Percentiles rank a stretch among this genome's conserved stretches.
These are phyloP conservation scores for Myiothlypis chrysogaster DNA, from an alignment of 2,797 vertebrate species.

Conservation along the genomic window DNA sequence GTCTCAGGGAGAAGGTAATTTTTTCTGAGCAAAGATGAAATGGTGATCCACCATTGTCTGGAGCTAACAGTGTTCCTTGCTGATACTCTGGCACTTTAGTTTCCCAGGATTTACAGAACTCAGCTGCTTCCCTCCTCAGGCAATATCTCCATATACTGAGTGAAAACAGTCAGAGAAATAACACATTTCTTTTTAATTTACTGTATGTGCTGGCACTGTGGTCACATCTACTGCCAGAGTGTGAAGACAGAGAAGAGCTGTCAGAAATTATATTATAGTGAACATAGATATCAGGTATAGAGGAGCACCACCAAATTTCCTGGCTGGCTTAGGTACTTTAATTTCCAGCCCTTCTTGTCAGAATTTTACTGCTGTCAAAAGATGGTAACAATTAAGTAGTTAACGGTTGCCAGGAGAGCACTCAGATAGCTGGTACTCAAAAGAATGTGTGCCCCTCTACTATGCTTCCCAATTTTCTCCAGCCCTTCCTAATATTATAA, in stretches of 20 bases:
- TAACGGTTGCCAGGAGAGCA: background rate
- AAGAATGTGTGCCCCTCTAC: background rate
- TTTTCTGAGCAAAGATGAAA: background rate
- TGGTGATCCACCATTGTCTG: background rate
- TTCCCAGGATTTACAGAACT: background rate
- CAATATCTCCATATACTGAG: background rate
- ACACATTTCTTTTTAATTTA: background rate
- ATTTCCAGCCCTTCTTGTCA: background rate
- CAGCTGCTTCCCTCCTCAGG: background rate
- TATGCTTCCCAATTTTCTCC: background rate
- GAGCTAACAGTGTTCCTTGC: background rate
- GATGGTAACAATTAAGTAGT: background rate
- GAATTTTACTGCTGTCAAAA: background rate
- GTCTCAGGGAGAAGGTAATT: background rate
- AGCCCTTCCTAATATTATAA: background rate
- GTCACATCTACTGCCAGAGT: background rate
- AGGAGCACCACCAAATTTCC: background rate
- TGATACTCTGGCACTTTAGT: background rate
- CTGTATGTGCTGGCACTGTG: background rate
- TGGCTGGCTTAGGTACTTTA: background rate
- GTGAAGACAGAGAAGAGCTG: background rate
- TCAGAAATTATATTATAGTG: background rate
- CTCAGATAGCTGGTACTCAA: background rate
- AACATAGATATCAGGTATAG: fast-evolving
- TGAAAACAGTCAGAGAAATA: background rate